Evolutionary conservation across 2,888 invertebrate species (phyloP), one percentile per base, ranked within the genome.

Genomic region (Aricia artaxerxes): DNA sequence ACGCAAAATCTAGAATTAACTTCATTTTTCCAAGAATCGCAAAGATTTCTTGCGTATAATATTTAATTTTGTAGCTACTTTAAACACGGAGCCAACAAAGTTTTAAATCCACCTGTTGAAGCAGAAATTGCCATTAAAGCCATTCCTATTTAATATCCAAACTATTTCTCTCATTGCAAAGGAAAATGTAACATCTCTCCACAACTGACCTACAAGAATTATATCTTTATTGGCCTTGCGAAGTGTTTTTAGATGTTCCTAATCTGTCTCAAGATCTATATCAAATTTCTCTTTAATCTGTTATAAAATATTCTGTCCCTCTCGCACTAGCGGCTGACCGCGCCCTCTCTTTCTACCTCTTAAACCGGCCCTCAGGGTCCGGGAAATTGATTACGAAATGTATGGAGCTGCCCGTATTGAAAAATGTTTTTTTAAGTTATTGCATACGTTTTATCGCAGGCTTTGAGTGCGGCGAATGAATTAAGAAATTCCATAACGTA

Each of bases 281-380:
- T 78, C 73, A 53, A 78, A 80, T 78, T 77, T 81, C 79, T 80
- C 81, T 83, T 82, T 81, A 83, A 83, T 83, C 83, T 81, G 77
- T 78, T n/a, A 35, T 49, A 69, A 44, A 73, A 78, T 64, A 11
- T 76, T 40, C 64, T 35, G 35, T 87, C 87, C 82, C 85, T 40
- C 57, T 87, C 84, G 5, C 80, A 57, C 87, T 16, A 73, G 60
- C 1, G 2, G 77, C 78, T 81, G 80, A 79, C 82, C 80, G 40
- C 38, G 75, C 77, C 38, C 60, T 87, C 87, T 83, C 85, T 79
- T 79, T 88, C 85, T 82, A 84, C 80, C 87, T 87, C 88, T 88
- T 86, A 87, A 84, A 84, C 83, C 83, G 84, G 83, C 85, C 88
- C 86, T 86, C 84, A 84, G 83, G 84, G 86, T 84, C 82, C 82